phyloP scores from a whole-genome alignment of 2,113 vertebrate species.

The Cercocebus atys region DNA sequence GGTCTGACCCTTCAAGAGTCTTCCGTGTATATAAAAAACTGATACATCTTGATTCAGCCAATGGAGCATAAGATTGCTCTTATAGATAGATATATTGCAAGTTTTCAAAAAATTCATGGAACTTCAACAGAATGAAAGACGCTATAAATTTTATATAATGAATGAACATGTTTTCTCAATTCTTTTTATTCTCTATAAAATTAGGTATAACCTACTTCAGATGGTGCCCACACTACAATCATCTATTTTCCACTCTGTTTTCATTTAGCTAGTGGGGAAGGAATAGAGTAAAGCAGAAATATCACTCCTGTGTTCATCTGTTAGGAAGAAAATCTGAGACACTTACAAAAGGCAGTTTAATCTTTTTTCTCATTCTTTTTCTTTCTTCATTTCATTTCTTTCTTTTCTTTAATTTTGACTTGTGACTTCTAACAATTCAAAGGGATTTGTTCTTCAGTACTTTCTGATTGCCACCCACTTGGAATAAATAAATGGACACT shows the following conservation, averaged over 20 bases:
- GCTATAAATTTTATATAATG: not conserved
- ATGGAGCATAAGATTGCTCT: constrained; percentile 58
- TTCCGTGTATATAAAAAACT: not conserved
- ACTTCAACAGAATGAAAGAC: constrained; percentile 46
- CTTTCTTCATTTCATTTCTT: not conserved
- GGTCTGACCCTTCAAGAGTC: not conserved
- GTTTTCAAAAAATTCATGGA: constrained; percentile 24
- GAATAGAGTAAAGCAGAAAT: not conserved
- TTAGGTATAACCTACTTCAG: constrained; percentile 33
- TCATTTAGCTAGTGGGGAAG: not conserved
- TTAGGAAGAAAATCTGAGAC: constrained; percentile 40
- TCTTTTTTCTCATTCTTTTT: not conserved
- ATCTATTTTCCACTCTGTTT: not conserved
- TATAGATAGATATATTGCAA: not conserved
- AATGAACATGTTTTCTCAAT: constrained; percentile 26
- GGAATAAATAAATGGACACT: not conserved
- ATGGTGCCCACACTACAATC: not conserved
- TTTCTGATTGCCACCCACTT: constrained; percentile 63
- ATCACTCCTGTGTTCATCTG: constrained; percentile 36
- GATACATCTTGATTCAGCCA: constrained; percentile 44
- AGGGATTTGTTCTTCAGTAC: constrained; percentile 30
- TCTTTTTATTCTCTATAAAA: constrained; percentile 58
- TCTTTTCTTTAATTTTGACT: constrained; percentile 56
- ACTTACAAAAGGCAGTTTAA: constrained; percentile 43
- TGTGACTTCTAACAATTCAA: constrained; percentile 45